Percentiles rank a stretch among this genome's conserved stretches.
Evolutionary conservation across 2,797 vertebrate genomes (phyloP).

Genomic region (Perdix hodgsoniae): DNA sequence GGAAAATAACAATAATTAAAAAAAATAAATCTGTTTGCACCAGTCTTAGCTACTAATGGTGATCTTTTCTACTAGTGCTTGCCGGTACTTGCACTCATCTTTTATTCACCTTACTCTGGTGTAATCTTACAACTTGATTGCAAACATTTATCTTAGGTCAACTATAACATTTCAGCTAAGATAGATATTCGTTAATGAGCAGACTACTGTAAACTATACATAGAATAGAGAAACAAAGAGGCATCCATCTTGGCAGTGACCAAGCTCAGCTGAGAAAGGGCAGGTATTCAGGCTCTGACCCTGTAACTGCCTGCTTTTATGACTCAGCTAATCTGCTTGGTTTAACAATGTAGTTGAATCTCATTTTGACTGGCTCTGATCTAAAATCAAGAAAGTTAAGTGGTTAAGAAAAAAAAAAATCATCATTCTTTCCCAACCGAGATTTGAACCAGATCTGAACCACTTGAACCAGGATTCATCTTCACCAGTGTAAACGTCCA

Average conservation of each 20-base stretch:
- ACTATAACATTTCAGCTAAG: background rate
- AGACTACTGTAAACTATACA: background rate
- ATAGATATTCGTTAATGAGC: background rate
- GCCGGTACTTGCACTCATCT: background rate
- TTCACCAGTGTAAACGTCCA: background rate
- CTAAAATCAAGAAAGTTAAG: background rate
- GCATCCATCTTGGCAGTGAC: background rate
- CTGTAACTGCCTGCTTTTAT: background rate
- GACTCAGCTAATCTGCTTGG: constrained; percentile 5
- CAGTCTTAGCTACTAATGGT: background rate
- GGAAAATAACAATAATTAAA: background rate
- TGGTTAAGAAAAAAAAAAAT: background rate
- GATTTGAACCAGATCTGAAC: too few relatives aligned
- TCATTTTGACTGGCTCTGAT: background rate
- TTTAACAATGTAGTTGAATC: background rate
- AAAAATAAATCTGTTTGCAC: background rate
- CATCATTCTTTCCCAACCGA: background rate
- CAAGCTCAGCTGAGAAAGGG: background rate
- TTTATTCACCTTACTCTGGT: background rate
- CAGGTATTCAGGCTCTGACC: background rate
- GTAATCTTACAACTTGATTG: background rate
- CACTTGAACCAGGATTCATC: background rate
- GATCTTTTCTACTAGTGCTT: background rate
- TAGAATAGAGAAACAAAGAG: background rate
- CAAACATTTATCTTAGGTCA: background rate